phyloP scores from a whole-genome alignment of 2,797 vertebrate genomes.

The Muraenolepis orangiensis region DNA sequence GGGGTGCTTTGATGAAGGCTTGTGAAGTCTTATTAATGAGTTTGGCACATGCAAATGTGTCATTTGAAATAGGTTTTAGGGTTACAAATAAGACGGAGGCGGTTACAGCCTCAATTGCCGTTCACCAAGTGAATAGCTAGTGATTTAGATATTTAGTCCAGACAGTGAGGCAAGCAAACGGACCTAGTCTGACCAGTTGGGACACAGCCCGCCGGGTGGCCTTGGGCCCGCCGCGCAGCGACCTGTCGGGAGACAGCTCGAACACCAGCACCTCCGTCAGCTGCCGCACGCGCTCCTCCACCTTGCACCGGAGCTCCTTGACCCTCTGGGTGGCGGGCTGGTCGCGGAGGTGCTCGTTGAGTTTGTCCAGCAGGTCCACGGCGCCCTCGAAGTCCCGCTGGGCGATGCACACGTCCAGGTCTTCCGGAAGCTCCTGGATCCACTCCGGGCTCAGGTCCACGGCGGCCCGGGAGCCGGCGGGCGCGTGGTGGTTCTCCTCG shows the following conservation, averaged over 20 bases:
- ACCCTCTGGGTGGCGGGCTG: constrained; percentile 81
- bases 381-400: constrained; percentile 97
- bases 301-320: constrained; percentile 82
- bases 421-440: constrained; percentile 96
- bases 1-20: background rate
- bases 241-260: constrained; percentile 92
- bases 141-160: background rate
- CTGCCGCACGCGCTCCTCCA: constrained; percentile 88
- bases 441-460: constrained; percentile 89
- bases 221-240: constrained; percentile 87
- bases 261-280: constrained; percentile 94
- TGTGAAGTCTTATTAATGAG: background rate
- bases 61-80: background rate
- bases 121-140: background rate
- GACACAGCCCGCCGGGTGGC: constrained; percentile 92
- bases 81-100: background rate
- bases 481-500: constrained; percentile 35
- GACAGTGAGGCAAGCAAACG: background rate
- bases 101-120: background rate
- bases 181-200: constrained; percentile 89
- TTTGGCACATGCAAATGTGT: background rate
- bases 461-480: constrained; percentile 54
- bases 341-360: constrained; percentile 85
- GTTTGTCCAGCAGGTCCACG: constrained; percentile 91
- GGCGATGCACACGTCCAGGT: constrained; percentile 95